Evolutionary conservation across 2,888 invertebrate genomes (phyloP), one percentile per base, ranked within the genome.

Genomic region (Oligia strigilis): DNA sequence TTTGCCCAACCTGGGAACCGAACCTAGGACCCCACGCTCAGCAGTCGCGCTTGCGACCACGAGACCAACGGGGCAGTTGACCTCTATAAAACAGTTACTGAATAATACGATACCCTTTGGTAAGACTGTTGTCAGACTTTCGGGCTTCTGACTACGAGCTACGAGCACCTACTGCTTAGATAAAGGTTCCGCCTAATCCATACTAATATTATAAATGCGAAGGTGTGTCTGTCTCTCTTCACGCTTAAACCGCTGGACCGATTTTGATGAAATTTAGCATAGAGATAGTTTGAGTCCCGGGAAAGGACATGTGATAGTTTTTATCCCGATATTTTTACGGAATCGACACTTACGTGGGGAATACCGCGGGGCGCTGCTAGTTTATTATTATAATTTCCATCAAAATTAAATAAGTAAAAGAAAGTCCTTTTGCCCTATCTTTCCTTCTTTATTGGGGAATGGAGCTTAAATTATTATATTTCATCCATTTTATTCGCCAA

Each of bases 391-490:
- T 29, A 19, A 84, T 85, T 86, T 81, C 80, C 83, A 90, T 89
- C 90, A 88, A 89, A 90, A 88, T 89, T 87, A 80, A 82, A 85
- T 86, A 86, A 88, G 87, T 90, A 89, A 89, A 87, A 85, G 84
- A 55, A 89, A 88, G 80, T 84, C 80, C 70, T 78, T 67, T 75
- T 66, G 71, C 72, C 78, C 79, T 89, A 88, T 89, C 82, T 88
- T 58, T 58, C 55, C 46, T 83, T 87, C 78, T 88, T 90, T 89
- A 91, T 29, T 29, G 29, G 29, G 1, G 29, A 91, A 81, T 85
- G 85, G 84, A 87, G 83, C 82, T 82, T 75, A 88, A 89, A 91
- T 89, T 90, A 88, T 90, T 90, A 90, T 90, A 90, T 90, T 89
- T 88, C 78, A 87, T 88, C 84, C 87, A 88, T 87, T 92, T 91